These are phyloP conservation scores for Synanthedon myopaeformis DNA, from an alignment of 2,888 invertebrate genomes.

Conservation along the genomic window DNA sequence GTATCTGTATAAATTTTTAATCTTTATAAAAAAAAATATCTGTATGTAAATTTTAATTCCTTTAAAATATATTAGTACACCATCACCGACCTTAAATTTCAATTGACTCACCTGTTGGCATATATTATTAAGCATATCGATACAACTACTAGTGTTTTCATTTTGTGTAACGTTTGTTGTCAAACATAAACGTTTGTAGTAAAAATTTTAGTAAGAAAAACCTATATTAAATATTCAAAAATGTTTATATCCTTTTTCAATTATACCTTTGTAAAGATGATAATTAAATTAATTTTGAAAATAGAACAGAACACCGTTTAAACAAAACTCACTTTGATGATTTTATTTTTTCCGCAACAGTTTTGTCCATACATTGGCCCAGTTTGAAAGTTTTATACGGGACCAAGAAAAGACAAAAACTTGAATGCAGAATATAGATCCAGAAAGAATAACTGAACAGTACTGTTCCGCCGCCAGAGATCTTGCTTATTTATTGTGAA, in stretches of 20 bases:
- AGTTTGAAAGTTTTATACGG: conserved; percentile 44
- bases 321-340: conserved; percentile 40
- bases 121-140: background rate
- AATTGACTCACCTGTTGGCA: background rate
- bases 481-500: background rate
- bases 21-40: too few relatives aligned
- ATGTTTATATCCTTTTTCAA: too few relatives aligned
- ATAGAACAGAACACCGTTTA: background rate
- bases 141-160: background rate
- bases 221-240: too few relatives aligned
- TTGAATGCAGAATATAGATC: background rate
- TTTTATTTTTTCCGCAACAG: conserved; percentile 52
- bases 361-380: conserved; percentile 75
- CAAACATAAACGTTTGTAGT: too few relatives aligned
- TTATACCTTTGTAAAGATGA: too few relatives aligned
- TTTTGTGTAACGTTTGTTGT: background rate
- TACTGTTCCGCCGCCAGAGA: background rate
- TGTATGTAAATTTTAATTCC: too few relatives aligned
- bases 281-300: background rate
- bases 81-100: background rate
- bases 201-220: too few relatives aligned
- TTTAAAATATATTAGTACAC: background rate
- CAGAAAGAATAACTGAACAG: background rate
- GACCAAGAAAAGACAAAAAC: background rate
- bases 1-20: too few relatives aligned